Evolutionary conservation across 2,113 vertebrate species (phyloP).

Genomic region (Malurus alboscapulatus): DNA sequence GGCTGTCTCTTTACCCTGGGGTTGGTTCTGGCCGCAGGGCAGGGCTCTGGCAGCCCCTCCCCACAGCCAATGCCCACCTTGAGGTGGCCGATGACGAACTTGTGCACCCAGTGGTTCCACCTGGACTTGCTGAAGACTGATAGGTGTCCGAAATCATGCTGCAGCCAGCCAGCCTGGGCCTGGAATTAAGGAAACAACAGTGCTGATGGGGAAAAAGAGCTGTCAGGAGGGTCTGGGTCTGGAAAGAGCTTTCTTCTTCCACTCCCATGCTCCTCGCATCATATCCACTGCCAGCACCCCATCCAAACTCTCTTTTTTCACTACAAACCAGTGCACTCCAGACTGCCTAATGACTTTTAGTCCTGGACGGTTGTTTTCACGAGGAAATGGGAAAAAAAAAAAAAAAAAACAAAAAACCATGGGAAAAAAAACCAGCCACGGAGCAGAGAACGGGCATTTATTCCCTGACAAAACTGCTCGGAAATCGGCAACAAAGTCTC

Average conservation of each 20-base stretch:
- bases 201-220: not conserved
- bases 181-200: conserved; percentile 1
- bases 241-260: not conserved
- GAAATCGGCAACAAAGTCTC: conserved; percentile 31
- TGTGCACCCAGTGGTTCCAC: conserved; percentile 82
- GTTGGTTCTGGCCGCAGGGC: not conserved
- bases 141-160: conserved; percentile 85
- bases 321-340: not conserved
- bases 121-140: conserved; percentile 78
- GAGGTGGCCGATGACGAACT: conserved; percentile 82
- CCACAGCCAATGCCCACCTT: conserved; percentile 66
- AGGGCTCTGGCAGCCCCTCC: not conserved
- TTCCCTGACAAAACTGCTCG: conserved; percentile 15
- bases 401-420: not conserved
- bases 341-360: not conserved
- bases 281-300: not conserved
- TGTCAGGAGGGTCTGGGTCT: not conserved
- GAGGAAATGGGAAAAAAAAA: not conserved
- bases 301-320: not conserved
- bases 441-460: conserved; percentile 15
- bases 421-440: not conserved
- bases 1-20: not conserved
- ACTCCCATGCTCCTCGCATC: not conserved
- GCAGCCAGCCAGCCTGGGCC: conserved; percentile 84
- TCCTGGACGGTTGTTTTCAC: not conserved